Base-by-base conservation (phyloP, 2,888 invertebrate genomes). In the Listrodromus nycthemerus region DNA sequence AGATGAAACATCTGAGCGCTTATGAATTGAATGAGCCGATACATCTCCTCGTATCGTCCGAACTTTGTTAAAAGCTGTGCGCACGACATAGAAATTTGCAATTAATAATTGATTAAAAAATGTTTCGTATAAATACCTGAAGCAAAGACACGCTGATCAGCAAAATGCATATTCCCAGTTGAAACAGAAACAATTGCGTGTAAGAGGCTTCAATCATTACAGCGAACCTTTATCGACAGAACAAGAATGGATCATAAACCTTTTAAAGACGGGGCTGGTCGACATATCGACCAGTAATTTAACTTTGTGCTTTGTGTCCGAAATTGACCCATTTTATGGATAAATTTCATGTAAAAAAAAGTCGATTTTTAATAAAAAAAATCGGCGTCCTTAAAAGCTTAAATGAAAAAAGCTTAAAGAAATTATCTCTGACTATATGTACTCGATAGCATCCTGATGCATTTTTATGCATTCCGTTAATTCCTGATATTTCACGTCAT, bases 31-130 rank as follows among this genome's bases (percentile, higher is more conserved):
- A 76, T 10, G 37, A 83, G 24, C 27, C 83, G 50, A 1, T 71
- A 41, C 75, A 76, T 79, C 33, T 83, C 82, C 16, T 63, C 79
- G 45, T 50, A 13, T 61, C 66, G 30, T 13, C 79, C 79, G 10
- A 83, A 24, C 48, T 80, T 83, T 4, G 58, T 71, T 30, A 80
- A 21, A n/a, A 83, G 16, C 83, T 80, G 61, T 1, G 24, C 27
- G 10, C 6, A 41, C 27, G 5, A 21, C 10, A 24, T 16, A 58
- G 13, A 24, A 21, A 8, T 58, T 24, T 27, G 24, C 27, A 24
- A 24, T 58, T 8, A 27, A 27, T 27, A 1, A 58, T 58, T 6
- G 13, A 27, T 58, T 16, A 27, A 58, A 13, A 27, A 58, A 58
- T 58, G 27, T 58, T 27, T 58, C 13, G 27, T 24, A 4, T 16